Evolutionary conservation across 2,888 invertebrate species (phyloP).

Genomic region (Nemurella pictetii): DNA sequence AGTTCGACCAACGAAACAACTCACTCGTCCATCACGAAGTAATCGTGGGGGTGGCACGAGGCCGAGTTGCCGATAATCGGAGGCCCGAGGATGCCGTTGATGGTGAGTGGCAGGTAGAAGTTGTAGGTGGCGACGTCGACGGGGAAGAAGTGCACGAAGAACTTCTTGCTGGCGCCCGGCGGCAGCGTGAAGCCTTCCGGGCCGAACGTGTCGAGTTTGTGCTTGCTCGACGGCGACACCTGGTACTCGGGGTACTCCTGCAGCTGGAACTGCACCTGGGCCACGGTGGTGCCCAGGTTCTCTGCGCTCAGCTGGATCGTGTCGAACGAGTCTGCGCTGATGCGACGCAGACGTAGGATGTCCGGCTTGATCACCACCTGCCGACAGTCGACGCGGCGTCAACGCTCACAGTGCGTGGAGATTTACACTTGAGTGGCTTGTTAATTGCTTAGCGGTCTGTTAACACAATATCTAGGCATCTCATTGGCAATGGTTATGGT

Average conservation of each 20-base stretch:
- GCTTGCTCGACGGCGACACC: slow-evolving; percentile 44
- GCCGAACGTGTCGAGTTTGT: not conserved
- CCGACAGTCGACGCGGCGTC: slow-evolving; percentile 53
- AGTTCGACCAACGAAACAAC: no score
- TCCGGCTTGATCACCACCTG: slow-evolving; percentile 56
- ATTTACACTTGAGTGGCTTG: slow-evolving; percentile 55
- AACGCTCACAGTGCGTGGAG: no score
- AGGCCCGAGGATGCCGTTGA: slow-evolving; percentile 64
- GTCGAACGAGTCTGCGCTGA: slow-evolving; percentile 50
- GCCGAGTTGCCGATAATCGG: slow-evolving; percentile 49
- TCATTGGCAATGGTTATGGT: no score
- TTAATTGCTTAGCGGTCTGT: no score
- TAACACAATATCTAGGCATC: no score
- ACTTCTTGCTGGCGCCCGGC: slow-evolving; percentile 44
- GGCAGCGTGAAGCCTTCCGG: not conserved
- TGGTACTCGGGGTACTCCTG: slow-evolving; percentile 51
- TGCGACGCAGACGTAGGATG: slow-evolving; percentile 56
- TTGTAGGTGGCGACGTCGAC: slow-evolving; percentile 57
- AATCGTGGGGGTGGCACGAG: slow-evolving; percentile 42
- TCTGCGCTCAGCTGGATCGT: slow-evolving; percentile 46
- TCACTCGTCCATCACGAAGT: slow-evolving; percentile 36
- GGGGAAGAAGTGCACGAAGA: slow-evolving; percentile 53
- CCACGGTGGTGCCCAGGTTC: slow-evolving; percentile 48
- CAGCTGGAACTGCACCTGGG: slow-evolving; percentile 48
- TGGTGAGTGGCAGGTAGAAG: slow-evolving; percentile 61